Percentiles rank a stretch among this genome's conserved stretches.
Evolutionary conservation across 2,113 vertebrate genomes (phyloP).

Genomic region (Miniopterus natalensis): DNA sequence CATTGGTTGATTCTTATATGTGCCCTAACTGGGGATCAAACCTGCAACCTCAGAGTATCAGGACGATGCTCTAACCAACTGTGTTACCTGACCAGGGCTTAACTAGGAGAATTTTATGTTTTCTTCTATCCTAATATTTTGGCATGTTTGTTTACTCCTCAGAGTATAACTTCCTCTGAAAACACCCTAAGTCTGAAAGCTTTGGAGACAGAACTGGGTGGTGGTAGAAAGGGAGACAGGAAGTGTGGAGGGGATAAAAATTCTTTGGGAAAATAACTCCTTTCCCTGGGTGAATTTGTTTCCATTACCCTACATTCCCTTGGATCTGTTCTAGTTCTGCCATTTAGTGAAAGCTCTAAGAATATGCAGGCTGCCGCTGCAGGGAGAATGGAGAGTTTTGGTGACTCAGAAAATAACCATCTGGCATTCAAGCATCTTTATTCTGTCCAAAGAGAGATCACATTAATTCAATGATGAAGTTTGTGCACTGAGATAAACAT

Average conservation of each 20-base stretch:
- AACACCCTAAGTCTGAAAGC: not conserved
- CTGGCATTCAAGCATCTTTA: not conserved
- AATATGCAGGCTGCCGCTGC: not conserved
- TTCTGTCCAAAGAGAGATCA: not conserved
- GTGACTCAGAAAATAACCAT: slow-evolving; percentile 59
- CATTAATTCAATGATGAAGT: not conserved
- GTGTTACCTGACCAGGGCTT: not conserved
- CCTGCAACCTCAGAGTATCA: too few species aligned
- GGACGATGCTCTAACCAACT: too few species aligned
- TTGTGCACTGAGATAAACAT: not conserved
- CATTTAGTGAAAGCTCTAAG: not conserved
- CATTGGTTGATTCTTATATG: too few species aligned
- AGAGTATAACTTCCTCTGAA: not conserved
- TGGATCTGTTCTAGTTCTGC: slow-evolving; percentile 9
- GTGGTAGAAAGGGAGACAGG: too few species aligned
- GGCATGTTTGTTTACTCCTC: not conserved
- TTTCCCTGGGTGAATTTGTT: not conserved
- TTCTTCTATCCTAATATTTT: slow-evolving; percentile 11
- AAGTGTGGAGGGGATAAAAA: not conserved
- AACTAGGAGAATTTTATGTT: slow-evolving; percentile 10
- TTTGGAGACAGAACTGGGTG: not conserved
- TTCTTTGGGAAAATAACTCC: not conserved
- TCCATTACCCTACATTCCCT: not conserved
- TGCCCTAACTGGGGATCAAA: too few species aligned
- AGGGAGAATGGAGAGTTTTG: not conserved